phyloP scores from a whole-genome alignment of 2,113 vertebrate genomes.

The Amphiprion percula region DNA sequence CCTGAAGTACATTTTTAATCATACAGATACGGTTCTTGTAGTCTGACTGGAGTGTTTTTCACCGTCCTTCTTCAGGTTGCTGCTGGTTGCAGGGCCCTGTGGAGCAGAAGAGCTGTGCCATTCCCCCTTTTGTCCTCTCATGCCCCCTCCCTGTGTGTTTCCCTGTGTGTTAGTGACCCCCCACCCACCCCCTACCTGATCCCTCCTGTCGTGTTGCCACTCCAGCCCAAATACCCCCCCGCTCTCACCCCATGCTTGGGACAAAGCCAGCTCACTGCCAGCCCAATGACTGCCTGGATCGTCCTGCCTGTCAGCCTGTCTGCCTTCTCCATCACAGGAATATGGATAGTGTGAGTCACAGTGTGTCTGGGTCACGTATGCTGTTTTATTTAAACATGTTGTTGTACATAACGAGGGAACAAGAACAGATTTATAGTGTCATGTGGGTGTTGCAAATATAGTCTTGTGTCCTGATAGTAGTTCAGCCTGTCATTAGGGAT shows the following conservation, averaged over 20 bases:
- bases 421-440: neutral
- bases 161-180: conserved; percentile 77
- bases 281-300: conserved; percentile 97
- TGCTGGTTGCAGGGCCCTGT: conserved; percentile 66
- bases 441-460: neutral
- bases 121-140: conserved; percentile 75
- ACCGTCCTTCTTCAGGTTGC: conserved; percentile 51
- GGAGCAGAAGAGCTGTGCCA: conserved; percentile 72
- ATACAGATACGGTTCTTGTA: neutral
- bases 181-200: conserved; percentile 60
- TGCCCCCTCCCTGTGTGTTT: conserved; percentile 75
- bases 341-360: conserved; percentile 95
- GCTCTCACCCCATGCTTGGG: conserved; percentile 84
- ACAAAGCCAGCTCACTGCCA: conserved; percentile 83
- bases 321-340: conserved; percentile 94
- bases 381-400: neutral
- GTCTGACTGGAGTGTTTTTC: neutral
- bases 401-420: neutral
- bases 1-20: neutral
- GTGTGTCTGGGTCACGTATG: neutral
- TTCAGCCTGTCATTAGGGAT: neutral
- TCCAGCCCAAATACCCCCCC: conserved; percentile 64
- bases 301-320: conserved; percentile 94
- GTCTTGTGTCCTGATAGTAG: neutral
- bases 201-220: conserved; percentile 60